Evolutionary conservation across 1,140 invertebrate species (phyloP).

Genomic region (Ceratina calcarata): DNA sequence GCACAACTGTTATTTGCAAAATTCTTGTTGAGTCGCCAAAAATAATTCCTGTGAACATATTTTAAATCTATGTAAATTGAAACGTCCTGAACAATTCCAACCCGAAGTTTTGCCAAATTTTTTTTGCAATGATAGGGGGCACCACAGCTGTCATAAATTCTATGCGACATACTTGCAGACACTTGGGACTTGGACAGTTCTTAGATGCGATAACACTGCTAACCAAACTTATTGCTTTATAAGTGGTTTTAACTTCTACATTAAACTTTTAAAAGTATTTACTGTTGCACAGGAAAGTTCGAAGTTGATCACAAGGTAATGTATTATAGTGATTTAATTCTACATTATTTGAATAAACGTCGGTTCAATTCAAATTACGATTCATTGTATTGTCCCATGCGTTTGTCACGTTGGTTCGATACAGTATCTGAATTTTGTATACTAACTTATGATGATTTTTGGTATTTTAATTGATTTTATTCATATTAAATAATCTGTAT

Average conservation of each 20-base stretch:
- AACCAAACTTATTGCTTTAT: background rate
- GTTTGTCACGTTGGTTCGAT: background rate
- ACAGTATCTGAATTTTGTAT: background rate
- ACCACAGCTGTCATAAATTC: background rate
- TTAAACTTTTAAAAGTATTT: background rate
- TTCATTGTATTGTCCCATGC: background rate
- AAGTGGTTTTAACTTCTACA: background rate
- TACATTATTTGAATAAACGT: background rate
- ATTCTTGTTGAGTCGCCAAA: too few relatives aligned
- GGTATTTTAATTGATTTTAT: too few relatives aligned
- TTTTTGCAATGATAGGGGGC: too few relatives aligned
- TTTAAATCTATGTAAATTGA: too few relatives aligned
- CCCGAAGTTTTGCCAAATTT: too few relatives aligned
- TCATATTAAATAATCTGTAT: too few relatives aligned
- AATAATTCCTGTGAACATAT: too few relatives aligned
- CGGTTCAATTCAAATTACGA: background rate
- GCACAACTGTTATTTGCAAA: too few relatives aligned
- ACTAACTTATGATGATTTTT: too few relatives aligned
- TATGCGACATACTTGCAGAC: background rate
- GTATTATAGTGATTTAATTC: background rate
- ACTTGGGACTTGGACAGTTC: too few relatives aligned
- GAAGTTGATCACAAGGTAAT: constrained; percentile 4
- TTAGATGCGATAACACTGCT: background rate
- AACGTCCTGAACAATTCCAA: too few relatives aligned
- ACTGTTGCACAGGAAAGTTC: background rate